phyloP scores from a whole-genome alignment of 1,140 invertebrate species.

The Dendroctonus valens region DNA sequence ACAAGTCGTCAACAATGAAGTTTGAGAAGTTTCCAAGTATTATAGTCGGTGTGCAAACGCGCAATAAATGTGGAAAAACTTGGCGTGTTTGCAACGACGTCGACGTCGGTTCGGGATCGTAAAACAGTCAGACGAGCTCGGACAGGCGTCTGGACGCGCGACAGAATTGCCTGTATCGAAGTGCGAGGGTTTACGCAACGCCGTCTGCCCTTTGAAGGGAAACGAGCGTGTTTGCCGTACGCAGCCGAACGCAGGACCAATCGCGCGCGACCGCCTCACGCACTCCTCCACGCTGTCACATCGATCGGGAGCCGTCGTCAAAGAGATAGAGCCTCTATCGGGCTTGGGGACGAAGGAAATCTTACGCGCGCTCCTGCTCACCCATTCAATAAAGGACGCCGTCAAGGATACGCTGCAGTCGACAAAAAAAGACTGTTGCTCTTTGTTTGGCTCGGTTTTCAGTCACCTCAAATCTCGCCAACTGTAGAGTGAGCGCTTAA shows the following conservation, averaged over 20 bases:
- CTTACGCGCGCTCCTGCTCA: conserved; percentile 7
- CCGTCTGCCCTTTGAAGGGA: conserved; percentile 19
- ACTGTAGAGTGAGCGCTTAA: too few relatives aligned
- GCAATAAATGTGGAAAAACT: conserved; percentile 11
- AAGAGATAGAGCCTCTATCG: conserved; percentile 26
- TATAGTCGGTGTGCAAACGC: background rate
- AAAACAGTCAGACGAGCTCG: background rate
- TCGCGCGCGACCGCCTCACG: conserved; percentile 34
- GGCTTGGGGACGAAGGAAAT: conserved; percentile 3
- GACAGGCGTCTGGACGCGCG: conserved; percentile 19
- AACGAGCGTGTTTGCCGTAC: conserved; percentile 25
- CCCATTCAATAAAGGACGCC: conserved; percentile 11
- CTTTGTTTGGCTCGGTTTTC: too few relatives aligned
- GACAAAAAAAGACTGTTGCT: background rate
- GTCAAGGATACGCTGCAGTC: conserved; percentile 9
- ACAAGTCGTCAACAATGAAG: conserved; percentile 12
- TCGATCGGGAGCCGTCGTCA: conserved; percentile 29
- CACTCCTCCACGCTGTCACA: conserved; percentile 37
- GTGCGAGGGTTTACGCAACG: conserved; percentile 28
- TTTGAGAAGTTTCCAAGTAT: background rate
- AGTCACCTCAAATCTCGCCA: too few relatives aligned
- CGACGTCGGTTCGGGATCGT: conserved; percentile 4
- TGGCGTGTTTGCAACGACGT: conserved; percentile 2
- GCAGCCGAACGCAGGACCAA: conserved; percentile 34
- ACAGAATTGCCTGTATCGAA: conserved; percentile 19